A percentile compares a stretch with the other conserved stretches of the same genome.
Conservation (phyloP, 2,888 invertebrate genomes). For the Aleiodes alternator region DNA sequence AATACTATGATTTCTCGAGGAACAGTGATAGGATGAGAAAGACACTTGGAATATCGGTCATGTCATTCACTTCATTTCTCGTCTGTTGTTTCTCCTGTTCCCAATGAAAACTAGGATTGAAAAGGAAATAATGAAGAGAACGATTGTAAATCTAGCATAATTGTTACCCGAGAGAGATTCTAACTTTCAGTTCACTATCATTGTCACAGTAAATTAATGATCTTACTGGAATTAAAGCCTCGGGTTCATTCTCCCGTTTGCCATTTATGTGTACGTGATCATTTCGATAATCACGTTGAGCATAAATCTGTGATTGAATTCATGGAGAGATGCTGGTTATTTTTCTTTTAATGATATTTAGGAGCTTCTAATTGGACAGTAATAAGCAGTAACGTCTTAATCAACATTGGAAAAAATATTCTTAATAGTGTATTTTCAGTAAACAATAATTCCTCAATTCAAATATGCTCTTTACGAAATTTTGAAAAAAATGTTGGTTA, state of each 20-base stretch:
- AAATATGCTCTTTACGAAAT: no score
- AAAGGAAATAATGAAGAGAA: conserved; percentile 18
- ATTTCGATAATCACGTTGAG: not conserved
- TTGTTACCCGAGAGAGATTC: conserved; percentile 14
- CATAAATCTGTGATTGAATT: no score
- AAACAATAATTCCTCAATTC: no score
- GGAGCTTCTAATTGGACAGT: no score
- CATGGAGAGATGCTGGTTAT: no score
- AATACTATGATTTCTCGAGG: conserved; percentile 17
- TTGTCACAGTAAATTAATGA: conserved; percentile 17
- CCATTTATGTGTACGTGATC: not conserved
- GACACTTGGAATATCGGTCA: conserved; percentile 25
- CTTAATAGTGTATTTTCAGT: no score
- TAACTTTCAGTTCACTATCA: conserved; percentile 6
- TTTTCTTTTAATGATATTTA: no score
- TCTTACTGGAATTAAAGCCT: not conserved
- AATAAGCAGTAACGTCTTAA: no score
- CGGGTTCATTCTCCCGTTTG: not conserved
- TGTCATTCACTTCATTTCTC: conserved; percentile 15
- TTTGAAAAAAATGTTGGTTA: no score
- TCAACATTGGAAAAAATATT: no score
- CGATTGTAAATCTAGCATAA: conserved; percentile 7
- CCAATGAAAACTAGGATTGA: conserved; percentile 7
- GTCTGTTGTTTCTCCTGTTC: not conserved
- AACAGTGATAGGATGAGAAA: conserved; percentile 9